These are phyloP conservation scores for Dreissena rostriformis DNA, from an alignment of 1,140 invertebrate genomes.

Conservation along the genomic window DNA sequence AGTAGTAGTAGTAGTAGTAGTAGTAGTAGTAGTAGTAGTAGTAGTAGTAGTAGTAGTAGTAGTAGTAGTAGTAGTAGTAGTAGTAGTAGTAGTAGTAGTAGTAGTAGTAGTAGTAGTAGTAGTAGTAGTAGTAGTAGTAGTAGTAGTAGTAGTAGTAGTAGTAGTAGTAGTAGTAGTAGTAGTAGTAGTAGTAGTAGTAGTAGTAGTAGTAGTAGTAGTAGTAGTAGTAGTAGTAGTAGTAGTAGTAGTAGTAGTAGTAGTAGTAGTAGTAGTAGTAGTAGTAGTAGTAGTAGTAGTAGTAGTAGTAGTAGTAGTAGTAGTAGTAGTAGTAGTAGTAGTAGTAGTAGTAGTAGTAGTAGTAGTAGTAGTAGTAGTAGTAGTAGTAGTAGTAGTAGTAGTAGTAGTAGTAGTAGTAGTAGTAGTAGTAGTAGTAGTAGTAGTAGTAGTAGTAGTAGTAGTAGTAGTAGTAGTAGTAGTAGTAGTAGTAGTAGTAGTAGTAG, in stretches of 20 bases:
- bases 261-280: not conserved
- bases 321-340: slow-evolving; percentile 14
- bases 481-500: slow-evolving; percentile 1
- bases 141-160: slow-evolving; percentile 12
- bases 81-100: too few relatives aligned
- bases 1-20: slow-evolving; percentile 9
- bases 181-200: slow-evolving; percentile 1
- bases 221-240: slow-evolving; percentile 8
- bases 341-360: slow-evolving; percentile 14
- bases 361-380: slow-evolving; percentile 13
- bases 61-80: not conserved
- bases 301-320: slow-evolving; percentile 17
- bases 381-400: slow-evolving; percentile 8
- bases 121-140: slow-evolving; percentile 2
- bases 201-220: slow-evolving; percentile 15
- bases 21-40: slow-evolving; percentile 17
- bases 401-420: slow-evolving; percentile 17
- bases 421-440: slow-evolving; percentile 17
- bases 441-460: slow-evolving; percentile 10
- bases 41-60: slow-evolving; percentile 9
- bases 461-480: slow-evolving; percentile 17
- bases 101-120: not conserved
- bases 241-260: slow-evolving; percentile 5
- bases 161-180: slow-evolving; percentile 10
- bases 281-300: not conserved